Evolutionary conservation across 2,797 vertebrate species (phyloP).

Genomic region (Triplophysa bombifrons): DNA sequence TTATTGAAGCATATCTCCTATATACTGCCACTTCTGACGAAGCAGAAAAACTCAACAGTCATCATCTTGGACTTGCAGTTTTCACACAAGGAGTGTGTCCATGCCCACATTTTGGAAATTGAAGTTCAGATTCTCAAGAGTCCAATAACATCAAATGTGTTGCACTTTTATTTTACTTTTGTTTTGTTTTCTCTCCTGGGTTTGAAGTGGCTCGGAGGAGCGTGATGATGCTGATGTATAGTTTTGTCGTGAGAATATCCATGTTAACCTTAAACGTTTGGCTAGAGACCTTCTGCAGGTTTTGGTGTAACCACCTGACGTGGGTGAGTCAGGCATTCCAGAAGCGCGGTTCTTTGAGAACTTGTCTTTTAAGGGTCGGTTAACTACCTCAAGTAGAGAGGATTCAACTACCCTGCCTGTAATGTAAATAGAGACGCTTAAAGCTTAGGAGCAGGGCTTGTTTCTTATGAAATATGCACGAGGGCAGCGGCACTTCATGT

Average conservation of each 20-base stretch:
- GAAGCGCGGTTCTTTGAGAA: slow-evolving; percentile 99
- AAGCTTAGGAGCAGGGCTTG: slow-evolving; percentile 99
- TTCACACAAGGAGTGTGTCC: slow-evolving; percentile 32
- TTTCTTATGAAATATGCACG: slow-evolving; percentile 96
- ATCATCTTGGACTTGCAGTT: slow-evolving; percentile 49
- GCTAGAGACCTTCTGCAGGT: slow-evolving; percentile 89
- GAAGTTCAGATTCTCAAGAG: slow-evolving; percentile 50
- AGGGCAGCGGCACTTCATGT: slow-evolving; percentile 98
- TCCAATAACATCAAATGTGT: slow-evolving; percentile 52
- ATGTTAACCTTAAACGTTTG: slow-evolving; percentile 83
- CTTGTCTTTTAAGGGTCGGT: slow-evolving; percentile 99
- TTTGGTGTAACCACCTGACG: slow-evolving; percentile 99
- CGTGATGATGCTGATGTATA: slow-evolving; percentile 86
- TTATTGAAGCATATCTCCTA: slow-evolving; percentile 84
- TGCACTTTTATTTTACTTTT: slow-evolving; percentile 43
- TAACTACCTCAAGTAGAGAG: slow-evolving; percentile 99
- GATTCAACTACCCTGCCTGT: slow-evolving; percentile 99
- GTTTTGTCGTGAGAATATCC: slow-evolving; percentile 85
- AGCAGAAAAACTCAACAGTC: slow-evolving; percentile 45
- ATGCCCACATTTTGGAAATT: slow-evolving; percentile 40
- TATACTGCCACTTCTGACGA: slow-evolving; percentile 57
- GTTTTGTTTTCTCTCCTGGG: slow-evolving; percentile 79
- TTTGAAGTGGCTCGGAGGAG: slow-evolving; percentile 88
- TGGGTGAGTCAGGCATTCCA: slow-evolving; percentile 99
- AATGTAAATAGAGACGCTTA: slow-evolving; percentile 99